phyloP scores from a whole-genome alignment of 1,140 invertebrate genomes.

The Drosophila willistoni region DNA sequence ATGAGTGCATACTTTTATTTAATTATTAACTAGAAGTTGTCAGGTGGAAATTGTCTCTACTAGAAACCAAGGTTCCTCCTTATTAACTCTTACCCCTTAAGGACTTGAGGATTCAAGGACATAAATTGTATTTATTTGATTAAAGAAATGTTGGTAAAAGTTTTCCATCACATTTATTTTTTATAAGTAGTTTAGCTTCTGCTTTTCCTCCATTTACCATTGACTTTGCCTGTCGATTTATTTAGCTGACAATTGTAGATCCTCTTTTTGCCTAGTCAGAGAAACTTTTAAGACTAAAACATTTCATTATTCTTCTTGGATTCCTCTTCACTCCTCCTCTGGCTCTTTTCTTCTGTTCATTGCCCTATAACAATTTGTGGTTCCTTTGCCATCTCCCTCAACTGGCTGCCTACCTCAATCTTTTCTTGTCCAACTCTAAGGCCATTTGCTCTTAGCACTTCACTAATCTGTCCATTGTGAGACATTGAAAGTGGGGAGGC shows the following conservation, averaged over 20 bases:
- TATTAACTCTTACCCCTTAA: too few species aligned
- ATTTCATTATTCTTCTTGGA: constrained; percentile 11
- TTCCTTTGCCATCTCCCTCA: neutral
- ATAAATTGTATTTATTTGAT: too few species aligned
- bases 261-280: constrained; percentile 5
- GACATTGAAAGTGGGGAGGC: constrained; percentile 55
- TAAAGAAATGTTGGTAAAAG: too few species aligned
- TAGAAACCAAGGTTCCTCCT: too few species aligned
- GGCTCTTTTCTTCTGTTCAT: neutral
- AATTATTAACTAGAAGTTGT: too few species aligned
- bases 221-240: constrained; percentile 10
- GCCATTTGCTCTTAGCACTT: constrained; percentile 77
- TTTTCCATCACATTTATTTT: neutral
- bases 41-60: too few species aligned
- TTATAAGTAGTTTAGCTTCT: constrained; percentile 3
- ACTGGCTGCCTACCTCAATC: neutral
- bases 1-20: too few species aligned
- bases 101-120: too few species aligned
- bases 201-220: neutral
- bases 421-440: constrained; percentile 28
- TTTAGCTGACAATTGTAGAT: constrained; percentile 11
- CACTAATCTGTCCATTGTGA: constrained; percentile 79
- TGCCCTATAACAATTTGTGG: constrained; percentile 13
- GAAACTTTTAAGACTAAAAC: constrained; percentile 13
- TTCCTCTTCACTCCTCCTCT: neutral